Evolutionary conservation across 2,888 invertebrate genomes (phyloP).

Genomic region (Parnassius orleans): DNA sequence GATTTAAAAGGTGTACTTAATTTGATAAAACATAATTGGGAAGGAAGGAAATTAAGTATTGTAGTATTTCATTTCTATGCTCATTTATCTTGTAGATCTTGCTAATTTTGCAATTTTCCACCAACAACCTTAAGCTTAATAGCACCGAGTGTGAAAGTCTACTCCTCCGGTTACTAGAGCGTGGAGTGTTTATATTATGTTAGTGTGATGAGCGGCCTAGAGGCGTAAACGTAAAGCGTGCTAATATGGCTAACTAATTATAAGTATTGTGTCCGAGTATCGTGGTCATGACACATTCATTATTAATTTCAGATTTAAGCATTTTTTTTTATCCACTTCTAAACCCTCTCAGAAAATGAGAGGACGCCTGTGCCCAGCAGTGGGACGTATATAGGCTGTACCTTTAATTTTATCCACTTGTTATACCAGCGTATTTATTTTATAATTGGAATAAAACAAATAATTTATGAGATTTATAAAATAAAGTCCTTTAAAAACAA

Average conservation of each 20-base stretch:
- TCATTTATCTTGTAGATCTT: conserved; percentile 9
- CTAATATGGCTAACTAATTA: neutral
- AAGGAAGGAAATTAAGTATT: conserved; percentile 10
- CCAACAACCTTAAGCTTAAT: conserved; percentile 19
- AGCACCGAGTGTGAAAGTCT: conserved; percentile 30
- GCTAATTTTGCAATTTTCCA: conserved; percentile 22
- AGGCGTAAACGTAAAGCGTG: neutral
- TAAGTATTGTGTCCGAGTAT: too few relatives aligned
- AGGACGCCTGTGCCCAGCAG: too few relatives aligned
- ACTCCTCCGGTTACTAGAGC: conserved; percentile 59
- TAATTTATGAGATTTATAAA: conserved; percentile 25
- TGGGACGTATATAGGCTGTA: too few relatives aligned
- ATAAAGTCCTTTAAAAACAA: too few relatives aligned
- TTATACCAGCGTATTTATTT: too few relatives aligned
- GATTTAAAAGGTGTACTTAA: too few relatives aligned
- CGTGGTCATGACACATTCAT: too few relatives aligned
- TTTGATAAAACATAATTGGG: neutral
- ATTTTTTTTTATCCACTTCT: too few relatives aligned
- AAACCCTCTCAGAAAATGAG: too few relatives aligned
- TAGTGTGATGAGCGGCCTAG: conserved; percentile 10
- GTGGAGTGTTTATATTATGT: conserved; percentile 47
- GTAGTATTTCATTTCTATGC: neutral
- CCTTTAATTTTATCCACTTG: neutral
- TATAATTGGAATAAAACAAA: neutral
- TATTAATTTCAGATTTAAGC: too few relatives aligned